Base-by-base conservation (phyloP, 2,797 vertebrate genomes). In the Merluccius polli region DNA sequence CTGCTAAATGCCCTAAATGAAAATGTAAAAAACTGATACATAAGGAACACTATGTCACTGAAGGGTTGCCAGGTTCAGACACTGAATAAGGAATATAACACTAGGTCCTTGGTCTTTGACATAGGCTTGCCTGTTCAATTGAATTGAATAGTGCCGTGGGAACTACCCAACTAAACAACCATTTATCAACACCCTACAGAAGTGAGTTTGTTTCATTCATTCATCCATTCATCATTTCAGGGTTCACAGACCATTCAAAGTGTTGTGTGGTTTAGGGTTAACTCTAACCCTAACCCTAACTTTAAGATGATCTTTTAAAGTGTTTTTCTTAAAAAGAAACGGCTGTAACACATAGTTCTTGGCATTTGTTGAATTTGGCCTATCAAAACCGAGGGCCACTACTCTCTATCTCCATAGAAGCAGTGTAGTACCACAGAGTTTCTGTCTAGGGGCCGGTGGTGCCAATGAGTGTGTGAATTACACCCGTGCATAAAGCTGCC, bases 391-490 rank as follows among this genome's bases (percentile, higher is more conserved):
- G 18, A 18, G 18, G 44, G 18, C 18, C 18, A 30, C 11, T 12
- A 9, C 31, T 87, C 82, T 87, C 82, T 83, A 12, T 70, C 71
- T 72, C 32, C 15, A 72, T 30, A 44, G 21, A 32, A 72, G 71
- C 71, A n/a, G 30, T 12, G 65, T 67, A 27, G 29, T 67, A 12
- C 24, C 65, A 30, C 24, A 30, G 65, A 90, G 87, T 89, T 87
- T 35, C 82, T 84, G 81, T 84, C 80, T 73, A 85, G 88, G 83
- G 83, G 88, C 86, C 89, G 88, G 90, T 90, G 0, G 75, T 89
- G 90, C 89, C 90, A 91, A 84, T 80, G 87, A 89, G 88, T 90
- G 87, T 92, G 91, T 92, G 89, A 91, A 92, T 91, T 91, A 89
- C 85, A 88, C 87, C 84, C 86, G 70, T 87, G 87, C 88, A 90